Percentiles rank a stretch among this genome's conserved stretches.
Evolutionary conservation across 2,888 invertebrate genomes (phyloP).

Genomic region (Eudemis profundana): DNA sequence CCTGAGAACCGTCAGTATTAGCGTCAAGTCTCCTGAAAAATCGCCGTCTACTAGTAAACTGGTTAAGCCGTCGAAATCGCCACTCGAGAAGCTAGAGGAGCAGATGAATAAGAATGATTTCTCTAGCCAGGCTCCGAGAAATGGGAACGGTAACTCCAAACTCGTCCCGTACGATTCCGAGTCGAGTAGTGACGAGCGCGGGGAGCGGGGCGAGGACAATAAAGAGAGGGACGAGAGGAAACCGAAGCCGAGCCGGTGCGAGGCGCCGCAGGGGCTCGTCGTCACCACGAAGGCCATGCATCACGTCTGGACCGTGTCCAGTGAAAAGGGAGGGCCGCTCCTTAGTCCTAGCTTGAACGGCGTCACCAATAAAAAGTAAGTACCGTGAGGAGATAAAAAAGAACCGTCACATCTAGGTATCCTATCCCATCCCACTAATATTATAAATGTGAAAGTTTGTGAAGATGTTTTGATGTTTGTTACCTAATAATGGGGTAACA

Average conservation of each 20-base stretch:
- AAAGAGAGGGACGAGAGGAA: constrained; percentile 55
- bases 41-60: constrained; percentile 64
- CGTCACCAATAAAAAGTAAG: constrained; percentile 78
- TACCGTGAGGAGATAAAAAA: constrained; percentile 43
- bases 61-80: constrained; percentile 71
- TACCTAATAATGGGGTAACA: too few species aligned
- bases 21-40: constrained; percentile 61
- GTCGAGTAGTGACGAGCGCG: constrained; percentile 80
- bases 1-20: constrained; percentile 55
- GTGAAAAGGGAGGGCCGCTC: constrained; percentile 70
- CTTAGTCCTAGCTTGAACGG: constrained; percentile 81
- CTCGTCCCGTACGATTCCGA: constrained; percentile 87
- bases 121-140: constrained; percentile 59
- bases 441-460: too few species aligned
- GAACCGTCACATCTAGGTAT: too few species aligned
- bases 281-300: constrained; percentile 74
- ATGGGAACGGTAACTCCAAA: constrained; percentile 65
- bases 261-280: constrained; percentile 66
- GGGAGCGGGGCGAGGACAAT: constrained; percentile 53
- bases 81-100: constrained; percentile 76
- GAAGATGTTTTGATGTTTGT: too few species aligned
- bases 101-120: constrained; percentile 76
- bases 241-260: constrained; percentile 69
- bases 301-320: constrained; percentile 78
- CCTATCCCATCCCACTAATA: too few species aligned